A percentile compares a stretch with the other conserved stretches of the same genome.
phyloP scores from a whole-genome alignment of 2,797 vertebrate species.

The Lemur catta region DNA sequence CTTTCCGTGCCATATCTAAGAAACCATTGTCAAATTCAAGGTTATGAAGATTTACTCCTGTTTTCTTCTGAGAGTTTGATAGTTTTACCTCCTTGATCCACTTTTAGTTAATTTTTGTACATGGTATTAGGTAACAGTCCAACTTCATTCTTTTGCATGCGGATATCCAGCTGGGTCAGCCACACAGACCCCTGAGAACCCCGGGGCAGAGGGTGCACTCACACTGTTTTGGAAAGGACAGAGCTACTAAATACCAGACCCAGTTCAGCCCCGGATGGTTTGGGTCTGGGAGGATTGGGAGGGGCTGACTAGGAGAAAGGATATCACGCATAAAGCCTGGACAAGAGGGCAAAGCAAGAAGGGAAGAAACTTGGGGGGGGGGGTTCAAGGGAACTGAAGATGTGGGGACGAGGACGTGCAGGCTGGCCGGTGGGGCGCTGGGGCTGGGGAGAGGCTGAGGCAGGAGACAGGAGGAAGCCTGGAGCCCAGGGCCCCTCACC shows the following conservation, averaged over 20 bases:
- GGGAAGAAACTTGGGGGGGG: neutral
- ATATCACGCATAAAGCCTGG: neutral
- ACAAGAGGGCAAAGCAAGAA: neutral
- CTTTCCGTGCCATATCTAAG: neutral
- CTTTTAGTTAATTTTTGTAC: neutral
- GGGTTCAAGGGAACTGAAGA: neutral
- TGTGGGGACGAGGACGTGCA: neutral
- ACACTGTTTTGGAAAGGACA: neutral
- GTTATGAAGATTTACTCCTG: neutral
- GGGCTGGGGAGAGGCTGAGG: neutral
- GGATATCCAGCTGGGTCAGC: neutral
- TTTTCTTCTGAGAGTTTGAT: neutral
- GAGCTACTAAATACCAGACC: neutral
- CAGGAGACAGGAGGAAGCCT: neutral
- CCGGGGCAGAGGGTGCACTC: neutral
- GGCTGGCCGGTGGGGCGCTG: neutral
- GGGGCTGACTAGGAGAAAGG: neutral
- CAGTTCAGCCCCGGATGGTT: neutral
- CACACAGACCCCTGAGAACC: neutral
- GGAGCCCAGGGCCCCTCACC: neutral
- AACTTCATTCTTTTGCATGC: neutral
- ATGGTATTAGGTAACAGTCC: neutral
- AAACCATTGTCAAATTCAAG: neutral
- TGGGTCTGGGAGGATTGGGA: neutral
- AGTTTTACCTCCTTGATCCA: neutral